Percentiles rank a stretch among this genome's conserved stretches.
These are phyloP conservation scores for Bucco capensis DNA, from an alignment of 2,113 vertebrate species.

Conservation along the genomic window DNA sequence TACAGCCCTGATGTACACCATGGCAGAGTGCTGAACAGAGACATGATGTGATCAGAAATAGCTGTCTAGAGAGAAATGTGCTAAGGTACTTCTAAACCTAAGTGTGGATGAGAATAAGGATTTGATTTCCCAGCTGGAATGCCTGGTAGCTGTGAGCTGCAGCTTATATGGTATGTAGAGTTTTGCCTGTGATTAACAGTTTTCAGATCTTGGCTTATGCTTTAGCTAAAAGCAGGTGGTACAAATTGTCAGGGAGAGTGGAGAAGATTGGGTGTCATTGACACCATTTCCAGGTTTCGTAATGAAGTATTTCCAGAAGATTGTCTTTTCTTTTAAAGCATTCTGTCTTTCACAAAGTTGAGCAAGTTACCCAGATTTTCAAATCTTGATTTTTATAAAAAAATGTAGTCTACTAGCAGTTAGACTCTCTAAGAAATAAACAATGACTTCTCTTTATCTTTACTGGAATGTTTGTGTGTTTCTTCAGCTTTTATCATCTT, in stretches of 20 bases:
- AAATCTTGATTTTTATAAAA: not conserved
- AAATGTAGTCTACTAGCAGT: not conserved
- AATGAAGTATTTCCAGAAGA: not conserved
- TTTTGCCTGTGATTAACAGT: constrained; percentile 9
- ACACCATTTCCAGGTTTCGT: not conserved
- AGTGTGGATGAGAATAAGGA: not conserved
- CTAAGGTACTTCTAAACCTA: not conserved
- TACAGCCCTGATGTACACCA: not conserved
- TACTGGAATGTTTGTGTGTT: not conserved
- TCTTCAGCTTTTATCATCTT: not conserved
- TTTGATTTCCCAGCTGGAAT: not conserved
- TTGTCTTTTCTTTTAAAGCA: too few relatives aligned
- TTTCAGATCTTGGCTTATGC: constrained; percentile 7
- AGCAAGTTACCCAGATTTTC: not conserved
- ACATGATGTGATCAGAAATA: not conserved
- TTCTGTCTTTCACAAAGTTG: not conserved
- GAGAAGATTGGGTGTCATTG: not conserved
- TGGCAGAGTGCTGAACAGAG: not conserved
- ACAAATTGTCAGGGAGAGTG: not conserved
- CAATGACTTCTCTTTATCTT: not conserved
- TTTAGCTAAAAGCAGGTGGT: constrained; percentile 9
- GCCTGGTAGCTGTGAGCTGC: not conserved
- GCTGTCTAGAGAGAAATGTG: not conserved
- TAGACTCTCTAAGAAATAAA: not conserved
- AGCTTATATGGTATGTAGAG: not conserved